phyloP scores from a whole-genome alignment of 1,140 invertebrate species.

The Pomacea maculata region DNA sequence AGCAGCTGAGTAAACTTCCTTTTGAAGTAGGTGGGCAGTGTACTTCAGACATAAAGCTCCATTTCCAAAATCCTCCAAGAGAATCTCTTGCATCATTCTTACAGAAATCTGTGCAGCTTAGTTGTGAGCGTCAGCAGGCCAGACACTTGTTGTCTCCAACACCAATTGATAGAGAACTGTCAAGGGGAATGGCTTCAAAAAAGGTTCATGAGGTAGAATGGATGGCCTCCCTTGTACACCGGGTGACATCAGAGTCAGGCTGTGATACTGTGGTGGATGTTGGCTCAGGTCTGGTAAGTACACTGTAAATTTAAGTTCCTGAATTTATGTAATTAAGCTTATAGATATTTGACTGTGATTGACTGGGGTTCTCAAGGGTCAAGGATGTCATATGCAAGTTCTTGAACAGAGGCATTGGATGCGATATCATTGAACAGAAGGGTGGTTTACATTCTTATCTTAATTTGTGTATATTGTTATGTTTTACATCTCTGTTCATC shows the following conservation, averaged over 20 bases:
- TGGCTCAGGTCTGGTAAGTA: conserved; percentile 69
- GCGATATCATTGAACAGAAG: neutral
- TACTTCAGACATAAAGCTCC: no score
- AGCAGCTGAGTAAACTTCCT: conserved; percentile 40
- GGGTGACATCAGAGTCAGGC: conserved; percentile 27
- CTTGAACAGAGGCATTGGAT: neutral
- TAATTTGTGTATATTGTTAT: neutral
- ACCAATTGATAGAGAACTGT: conserved; percentile 25
- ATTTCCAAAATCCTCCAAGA: no score
- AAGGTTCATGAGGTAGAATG: conserved; percentile 53
- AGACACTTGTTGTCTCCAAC: neutral
- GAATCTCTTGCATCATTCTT: conserved; percentile 6
- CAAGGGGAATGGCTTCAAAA: conserved; percentile 50
- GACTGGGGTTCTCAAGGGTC: neutral
- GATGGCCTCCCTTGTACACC: conserved; percentile 50
- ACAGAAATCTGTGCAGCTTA: neutral
- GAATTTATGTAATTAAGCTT: neutral
- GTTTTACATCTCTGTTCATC: neutral
- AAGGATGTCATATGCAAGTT: neutral
- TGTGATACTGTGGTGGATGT: conserved; percentile 48
- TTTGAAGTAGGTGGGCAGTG: conserved; percentile 27
- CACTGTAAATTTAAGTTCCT: neutral
- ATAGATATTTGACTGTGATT: neutral
- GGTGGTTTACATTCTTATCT: neutral
- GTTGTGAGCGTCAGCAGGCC: neutral